These are phyloP conservation scores for Cuculus canorus DNA, from an alignment of 2,797 vertebrate genomes.

Conservation along the genomic window DNA sequence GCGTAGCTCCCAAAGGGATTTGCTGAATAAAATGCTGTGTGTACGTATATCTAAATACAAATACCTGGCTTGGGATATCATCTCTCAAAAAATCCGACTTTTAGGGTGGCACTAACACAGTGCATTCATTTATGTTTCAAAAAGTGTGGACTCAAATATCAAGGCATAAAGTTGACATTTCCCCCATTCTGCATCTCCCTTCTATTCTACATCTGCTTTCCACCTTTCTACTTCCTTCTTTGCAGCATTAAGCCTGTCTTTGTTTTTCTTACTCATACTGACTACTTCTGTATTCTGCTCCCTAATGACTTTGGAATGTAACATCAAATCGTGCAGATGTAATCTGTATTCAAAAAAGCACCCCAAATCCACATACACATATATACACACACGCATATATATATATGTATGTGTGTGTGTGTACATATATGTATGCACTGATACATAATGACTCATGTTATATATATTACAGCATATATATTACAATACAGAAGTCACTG, in stretches of 20 bases:
- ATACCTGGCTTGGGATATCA: background rate
- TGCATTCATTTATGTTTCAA: background rate
- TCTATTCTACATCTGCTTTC: background rate
- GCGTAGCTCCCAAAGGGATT: background rate
- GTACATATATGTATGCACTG: background rate
- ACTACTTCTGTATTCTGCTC: conserved; percentile 9
- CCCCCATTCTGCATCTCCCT: background rate
- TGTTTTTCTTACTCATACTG: conserved; percentile 25
- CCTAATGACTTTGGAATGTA: background rate
- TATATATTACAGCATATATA: background rate
- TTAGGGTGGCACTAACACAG: background rate
- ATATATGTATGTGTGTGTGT: background rate
- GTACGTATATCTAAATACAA: background rate
- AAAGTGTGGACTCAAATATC: background rate
- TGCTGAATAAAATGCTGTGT: background rate
- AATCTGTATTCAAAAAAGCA: conserved; percentile 29
- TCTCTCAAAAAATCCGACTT: background rate
- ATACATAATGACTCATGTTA: background rate
- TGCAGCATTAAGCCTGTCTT: background rate
- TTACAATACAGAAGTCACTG: conserved; percentile 6
- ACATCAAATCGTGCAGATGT: background rate
- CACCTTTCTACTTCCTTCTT: background rate
- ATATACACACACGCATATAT: background rate
- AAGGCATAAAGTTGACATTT: background rate
- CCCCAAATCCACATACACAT: background rate